phyloP scores from a whole-genome alignment of 2,888 invertebrate species.

The Coenonympha glycerion region DNA sequence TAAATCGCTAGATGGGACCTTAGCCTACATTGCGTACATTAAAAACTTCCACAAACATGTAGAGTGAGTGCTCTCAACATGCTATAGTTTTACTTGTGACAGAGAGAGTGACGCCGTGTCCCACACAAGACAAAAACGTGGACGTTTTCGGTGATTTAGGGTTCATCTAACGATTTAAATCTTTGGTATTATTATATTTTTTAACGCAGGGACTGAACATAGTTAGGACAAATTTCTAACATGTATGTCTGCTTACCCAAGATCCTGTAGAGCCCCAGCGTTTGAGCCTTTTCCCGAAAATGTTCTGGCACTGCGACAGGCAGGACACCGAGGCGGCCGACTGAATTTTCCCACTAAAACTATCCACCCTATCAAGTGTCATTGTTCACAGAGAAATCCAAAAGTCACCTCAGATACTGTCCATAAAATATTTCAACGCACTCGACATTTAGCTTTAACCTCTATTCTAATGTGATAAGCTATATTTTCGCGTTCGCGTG shows the following conservation, averaged over 20 bases:
- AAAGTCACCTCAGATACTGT: constrained; percentile 23
- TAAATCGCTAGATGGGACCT: too few species aligned
- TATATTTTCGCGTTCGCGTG: constrained; percentile 15
- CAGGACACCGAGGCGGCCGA: constrained; percentile 71
- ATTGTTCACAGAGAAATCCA: constrained; percentile 46
- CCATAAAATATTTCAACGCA: constrained; percentile 13
- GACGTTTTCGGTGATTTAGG: too few species aligned
- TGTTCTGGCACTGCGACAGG: constrained; percentile 77
- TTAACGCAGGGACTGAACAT: too few species aligned
- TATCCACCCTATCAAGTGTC: constrained; percentile 69
- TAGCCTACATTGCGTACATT: too few species aligned
- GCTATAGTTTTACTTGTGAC: too few species aligned
- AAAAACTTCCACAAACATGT: too few species aligned
- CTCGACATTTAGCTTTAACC: neutral
- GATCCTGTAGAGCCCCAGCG: constrained; percentile 85
- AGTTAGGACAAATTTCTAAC: neutral
- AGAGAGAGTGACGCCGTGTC: too few species aligned
- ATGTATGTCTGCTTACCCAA: constrained; percentile 75
- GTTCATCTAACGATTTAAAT: too few species aligned
- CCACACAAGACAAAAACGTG: too few species aligned
- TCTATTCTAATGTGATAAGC: neutral
- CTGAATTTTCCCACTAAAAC: constrained; percentile 67
- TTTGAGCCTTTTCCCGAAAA: constrained; percentile 80
- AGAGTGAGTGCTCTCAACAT: too few species aligned
- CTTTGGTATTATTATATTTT: too few species aligned